These are phyloP conservation scores for Mamestra brassicae DNA, from an alignment of 2,888 invertebrate species.

Conservation along the genomic window DNA sequence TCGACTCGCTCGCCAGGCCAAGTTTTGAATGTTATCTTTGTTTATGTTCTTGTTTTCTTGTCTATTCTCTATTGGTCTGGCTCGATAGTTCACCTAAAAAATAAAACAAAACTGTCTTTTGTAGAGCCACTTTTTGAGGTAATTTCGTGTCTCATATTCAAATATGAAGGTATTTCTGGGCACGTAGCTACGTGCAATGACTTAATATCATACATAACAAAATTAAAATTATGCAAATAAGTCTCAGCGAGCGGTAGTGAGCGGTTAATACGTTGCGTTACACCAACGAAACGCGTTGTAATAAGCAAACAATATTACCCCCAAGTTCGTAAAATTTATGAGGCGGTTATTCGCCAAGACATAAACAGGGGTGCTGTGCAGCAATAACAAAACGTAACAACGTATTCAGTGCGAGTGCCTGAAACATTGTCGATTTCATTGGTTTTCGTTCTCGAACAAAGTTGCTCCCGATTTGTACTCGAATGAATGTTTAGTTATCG, in stretches of 20 bases:
- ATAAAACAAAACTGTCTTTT: background rate
- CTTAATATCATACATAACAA: slow-evolving; percentile 66
- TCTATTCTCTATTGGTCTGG: slow-evolving; percentile 37
- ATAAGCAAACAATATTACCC: slow-evolving; percentile 85
- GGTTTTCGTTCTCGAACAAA: slow-evolving; percentile 54
- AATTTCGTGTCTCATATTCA: slow-evolving; percentile 25
- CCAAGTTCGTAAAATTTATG: slow-evolving; percentile 86
- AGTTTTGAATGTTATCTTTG: slow-evolving; percentile 56
- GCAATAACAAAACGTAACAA: slow-evolving; percentile 74
- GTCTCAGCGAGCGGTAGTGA: slow-evolving; percentile 74
- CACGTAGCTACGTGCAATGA: slow-evolving; percentile 53
- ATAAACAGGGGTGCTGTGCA: slow-evolving; percentile 78
- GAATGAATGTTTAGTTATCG: slow-evolving; percentile 41
- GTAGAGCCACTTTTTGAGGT: slow-evolving; percentile 1
- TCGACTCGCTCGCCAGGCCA: slow-evolving; percentile 26
- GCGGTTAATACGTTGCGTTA: slow-evolving; percentile 77
- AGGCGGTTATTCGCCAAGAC: slow-evolving; percentile 83
- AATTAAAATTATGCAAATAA: slow-evolving; percentile 83
- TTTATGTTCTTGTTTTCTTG: slow-evolving; percentile 56
- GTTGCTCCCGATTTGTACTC: slow-evolving; percentile 41
- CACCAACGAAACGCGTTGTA: slow-evolving; percentile 76
- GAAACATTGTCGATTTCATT: slow-evolving; percentile 64
- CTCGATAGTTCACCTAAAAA: slow-evolving; percentile 9
- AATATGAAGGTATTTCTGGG: slow-evolving; percentile 34
- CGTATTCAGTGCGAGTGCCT: slow-evolving; percentile 68